These are phyloP conservation scores for Stichopus horrens DNA, from an alignment of 53 echinoderm and acorn worm genomes.

Conservation along the genomic window DNA sequence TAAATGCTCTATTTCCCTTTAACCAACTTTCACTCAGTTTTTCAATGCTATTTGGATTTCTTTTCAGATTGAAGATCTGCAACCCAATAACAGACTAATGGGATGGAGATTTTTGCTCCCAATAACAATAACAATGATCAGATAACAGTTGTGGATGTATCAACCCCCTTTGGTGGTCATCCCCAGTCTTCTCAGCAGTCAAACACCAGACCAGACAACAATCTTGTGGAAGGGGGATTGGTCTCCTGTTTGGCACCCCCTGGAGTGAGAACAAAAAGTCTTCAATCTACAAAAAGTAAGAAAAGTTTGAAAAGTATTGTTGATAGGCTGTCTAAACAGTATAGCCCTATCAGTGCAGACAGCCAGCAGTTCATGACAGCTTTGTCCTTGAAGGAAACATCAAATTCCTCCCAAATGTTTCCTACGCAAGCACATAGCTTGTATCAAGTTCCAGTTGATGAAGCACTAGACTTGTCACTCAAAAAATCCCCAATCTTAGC, in stretches of 20 bases:
- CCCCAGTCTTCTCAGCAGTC: not conserved
- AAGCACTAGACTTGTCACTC: slow-evolving; percentile 35
- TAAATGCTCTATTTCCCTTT: no score
- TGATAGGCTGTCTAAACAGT: slow-evolving; percentile 32
- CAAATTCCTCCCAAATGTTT: not conserved
- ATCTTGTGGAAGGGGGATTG: not conserved
- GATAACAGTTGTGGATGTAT: not conserved
- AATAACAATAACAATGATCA: not conserved
- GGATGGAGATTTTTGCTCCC: not conserved
- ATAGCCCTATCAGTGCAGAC: not conserved
- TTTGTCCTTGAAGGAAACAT: not conserved
- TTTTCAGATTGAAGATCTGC: not conserved
- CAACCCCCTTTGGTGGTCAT: not conserved
- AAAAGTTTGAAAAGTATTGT: slow-evolving; percentile 50
- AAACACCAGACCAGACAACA: not conserved
- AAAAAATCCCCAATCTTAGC: not conserved
- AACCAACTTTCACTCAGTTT: no score
- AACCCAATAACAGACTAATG: not conserved
- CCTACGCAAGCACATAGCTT: not conserved
- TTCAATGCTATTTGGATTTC: not conserved
- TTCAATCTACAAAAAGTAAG: slow-evolving; percentile 31
- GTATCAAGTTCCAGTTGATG: not conserved
- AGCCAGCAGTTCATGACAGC: slow-evolving; percentile 20
- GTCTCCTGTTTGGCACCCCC: not conserved
- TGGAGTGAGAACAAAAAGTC: not conserved